Base-by-base conservation (phyloP, 64 coral and sea anemone genomes). In the Actinia tenebrosa region DNA sequence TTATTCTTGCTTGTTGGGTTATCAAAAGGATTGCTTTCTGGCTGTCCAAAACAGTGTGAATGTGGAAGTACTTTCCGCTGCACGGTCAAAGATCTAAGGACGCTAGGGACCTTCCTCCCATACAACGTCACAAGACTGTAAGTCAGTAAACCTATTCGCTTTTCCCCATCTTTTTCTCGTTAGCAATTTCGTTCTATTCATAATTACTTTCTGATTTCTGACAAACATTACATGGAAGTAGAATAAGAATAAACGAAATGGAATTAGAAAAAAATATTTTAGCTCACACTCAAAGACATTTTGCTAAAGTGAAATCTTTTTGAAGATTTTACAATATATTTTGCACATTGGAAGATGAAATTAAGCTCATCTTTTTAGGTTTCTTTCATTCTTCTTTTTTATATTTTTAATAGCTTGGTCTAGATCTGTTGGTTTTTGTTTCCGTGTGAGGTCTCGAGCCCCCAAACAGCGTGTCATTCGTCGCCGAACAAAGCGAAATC, bases 61-160 rank as follows among this genome's bases (percentile, higher is more conserved):
- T 91, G 89, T 91, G 89, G 83, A 26, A 60, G 79, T 63, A 91
- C 89, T 8, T 53, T 78, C 62, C 89, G 56, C 7, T 91, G 89
- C 60, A 78, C 22, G 23, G 68, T 91, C 37, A 53, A 78, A 43
- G 83, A 91, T 60, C 72, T 91, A 20, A 77, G 64, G n/a, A 91
- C 78, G 44, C 85, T 91, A 53, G 61, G 30, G 83, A 64, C 58
- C 23, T 86, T 91, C 5, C 52, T 91, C 59, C 89, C 89, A 7
- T 20, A 52, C 13, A 91, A 91, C 45, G 85, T 86, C 66, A 91
- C 89, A 79, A 47, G 83, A 22, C 83, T 91, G 89, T 91, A 86
- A 91, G 89, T 58, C 10, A 16, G 15, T 37, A 75, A 10, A 75
- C 69, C 23, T 42, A 27, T 27, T 71, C 66, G 23, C 23, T 22